Evolutionary conservation across 2,113 vertebrate species (phyloP).

Genomic region (Grus americana): DNA sequence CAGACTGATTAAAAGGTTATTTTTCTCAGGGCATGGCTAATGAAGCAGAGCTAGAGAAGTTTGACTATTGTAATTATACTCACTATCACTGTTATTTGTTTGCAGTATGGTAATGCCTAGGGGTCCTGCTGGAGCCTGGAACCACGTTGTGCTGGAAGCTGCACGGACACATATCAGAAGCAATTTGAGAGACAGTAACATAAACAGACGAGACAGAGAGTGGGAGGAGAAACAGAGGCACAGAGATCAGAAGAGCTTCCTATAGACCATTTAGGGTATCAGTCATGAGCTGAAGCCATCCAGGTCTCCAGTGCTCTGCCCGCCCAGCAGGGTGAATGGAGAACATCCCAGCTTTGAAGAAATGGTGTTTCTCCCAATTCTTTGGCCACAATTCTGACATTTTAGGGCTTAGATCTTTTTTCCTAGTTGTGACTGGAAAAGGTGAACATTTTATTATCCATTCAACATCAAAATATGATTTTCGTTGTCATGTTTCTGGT

Average conservation of each 20-base stretch:
- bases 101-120: neutral
- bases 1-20: neutral
- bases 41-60: neutral
- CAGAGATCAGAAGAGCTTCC: neutral
- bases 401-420: neutral
- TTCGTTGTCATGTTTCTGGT: neutral
- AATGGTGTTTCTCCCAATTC: neutral
- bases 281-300: neutral
- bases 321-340: neutral
- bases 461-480: neutral
- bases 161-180: neutral
- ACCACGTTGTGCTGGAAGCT: neutral
- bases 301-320: neutral
- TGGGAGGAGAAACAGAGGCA: neutral
- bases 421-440: neutral
- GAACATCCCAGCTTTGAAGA: neutral
- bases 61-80: neutral
- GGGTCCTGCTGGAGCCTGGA: neutral
- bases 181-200: neutral
- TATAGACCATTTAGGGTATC: accelerated
- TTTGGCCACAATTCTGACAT: neutral
- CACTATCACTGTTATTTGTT: neutral
- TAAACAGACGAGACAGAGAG: neutral
- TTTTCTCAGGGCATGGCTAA: neutral
- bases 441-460: neutral